Evolutionary conservation across 2,113 vertebrate genomes (phyloP).

Genomic region (Colinus virginianus): DNA sequence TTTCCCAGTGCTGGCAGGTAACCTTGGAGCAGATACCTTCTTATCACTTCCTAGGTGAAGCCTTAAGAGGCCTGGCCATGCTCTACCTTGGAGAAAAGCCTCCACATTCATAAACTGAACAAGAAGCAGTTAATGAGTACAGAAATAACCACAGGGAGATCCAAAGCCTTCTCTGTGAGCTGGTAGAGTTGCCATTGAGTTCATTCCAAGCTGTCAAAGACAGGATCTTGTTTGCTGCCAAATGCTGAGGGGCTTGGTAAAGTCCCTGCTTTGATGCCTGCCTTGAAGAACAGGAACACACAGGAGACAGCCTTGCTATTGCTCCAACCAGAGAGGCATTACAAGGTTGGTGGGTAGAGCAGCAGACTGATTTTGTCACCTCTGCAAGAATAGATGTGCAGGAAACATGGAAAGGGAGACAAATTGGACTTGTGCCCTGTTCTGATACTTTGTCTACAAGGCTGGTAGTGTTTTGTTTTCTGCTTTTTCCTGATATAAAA

Average conservation of each 20-base stretch:
- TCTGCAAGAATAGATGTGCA: background rate
- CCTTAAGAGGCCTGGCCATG: background rate
- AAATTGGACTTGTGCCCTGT: constrained; percentile 29
- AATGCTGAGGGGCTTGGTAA: background rate
- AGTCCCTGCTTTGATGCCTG: background rate
- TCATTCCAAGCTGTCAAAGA: background rate
- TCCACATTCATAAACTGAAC: background rate
- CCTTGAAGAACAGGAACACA: background rate
- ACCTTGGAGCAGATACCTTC: background rate
- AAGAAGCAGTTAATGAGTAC: background rate
- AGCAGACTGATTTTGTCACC: background rate
- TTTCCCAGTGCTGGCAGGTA: background rate
- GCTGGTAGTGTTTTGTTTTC: constrained; percentile 54
- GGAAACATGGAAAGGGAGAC: constrained; percentile 1
- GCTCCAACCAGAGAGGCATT: background rate
- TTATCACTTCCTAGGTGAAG: background rate
- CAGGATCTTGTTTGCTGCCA: background rate
- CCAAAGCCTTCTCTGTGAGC: background rate
- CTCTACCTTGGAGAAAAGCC: background rate
- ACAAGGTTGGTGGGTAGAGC: background rate
- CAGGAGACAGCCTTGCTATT: background rate
- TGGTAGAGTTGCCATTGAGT: background rate
- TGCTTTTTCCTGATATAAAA: constrained; percentile 15
- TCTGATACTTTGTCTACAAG: constrained; percentile 51
- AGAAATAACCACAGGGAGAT: background rate